Conservation (phyloP, 2,113 vertebrate species). For the Cynoglossus semilaevis region DNA sequence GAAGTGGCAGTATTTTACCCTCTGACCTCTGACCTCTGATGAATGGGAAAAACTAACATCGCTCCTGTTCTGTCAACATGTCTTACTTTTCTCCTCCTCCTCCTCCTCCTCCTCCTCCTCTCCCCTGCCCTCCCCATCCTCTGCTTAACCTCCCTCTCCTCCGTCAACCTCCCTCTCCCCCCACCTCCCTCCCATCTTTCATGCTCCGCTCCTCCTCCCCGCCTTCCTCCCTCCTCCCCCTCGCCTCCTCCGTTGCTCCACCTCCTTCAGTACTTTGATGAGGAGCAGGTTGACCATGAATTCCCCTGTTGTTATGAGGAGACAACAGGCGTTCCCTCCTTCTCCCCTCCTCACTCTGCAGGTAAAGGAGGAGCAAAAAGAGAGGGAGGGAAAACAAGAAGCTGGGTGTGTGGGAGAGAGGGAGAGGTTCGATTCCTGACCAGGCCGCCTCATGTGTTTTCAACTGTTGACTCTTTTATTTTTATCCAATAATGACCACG, state of each 20-base stretch:
- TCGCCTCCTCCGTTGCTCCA: slow-evolving; percentile 25
- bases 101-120: slow-evolving; percentile 7
- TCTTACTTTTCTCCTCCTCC: slow-evolving; percentile 2
- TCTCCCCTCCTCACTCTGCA: slow-evolving; percentile 51
- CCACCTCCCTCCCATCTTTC: background rate
- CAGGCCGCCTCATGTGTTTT: no score
- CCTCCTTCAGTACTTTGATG: slow-evolving; percentile 76
- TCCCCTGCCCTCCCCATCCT: background rate
- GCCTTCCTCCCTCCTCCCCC: slow-evolving; percentile 9
- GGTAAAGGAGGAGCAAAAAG: slow-evolving; percentile 63
- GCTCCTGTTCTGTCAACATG: slow-evolving; percentile 27
- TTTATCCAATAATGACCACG: background rate
- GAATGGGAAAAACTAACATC: slow-evolving; percentile 42
- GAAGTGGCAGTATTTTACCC: no score
- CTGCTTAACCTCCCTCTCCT: background rate
- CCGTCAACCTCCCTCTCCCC: slow-evolving; percentile 1
- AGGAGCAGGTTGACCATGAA: slow-evolving; percentile 77
- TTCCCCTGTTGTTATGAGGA: slow-evolving; percentile 76
- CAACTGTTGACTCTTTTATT: no score
- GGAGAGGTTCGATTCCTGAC: slow-evolving; percentile 2
- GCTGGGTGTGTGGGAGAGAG: slow-evolving; percentile 47
- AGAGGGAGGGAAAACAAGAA: slow-evolving; percentile 39
- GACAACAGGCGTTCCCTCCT: slow-evolving; percentile 61
- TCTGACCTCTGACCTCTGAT: no score
- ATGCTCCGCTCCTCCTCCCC: slow-evolving; percentile 2